A percentile compares a stretch with the other conserved stretches of the same genome.
phyloP scores from a whole-genome alignment of 2,113 vertebrate species.

The Coreoperca whiteheadi region DNA sequence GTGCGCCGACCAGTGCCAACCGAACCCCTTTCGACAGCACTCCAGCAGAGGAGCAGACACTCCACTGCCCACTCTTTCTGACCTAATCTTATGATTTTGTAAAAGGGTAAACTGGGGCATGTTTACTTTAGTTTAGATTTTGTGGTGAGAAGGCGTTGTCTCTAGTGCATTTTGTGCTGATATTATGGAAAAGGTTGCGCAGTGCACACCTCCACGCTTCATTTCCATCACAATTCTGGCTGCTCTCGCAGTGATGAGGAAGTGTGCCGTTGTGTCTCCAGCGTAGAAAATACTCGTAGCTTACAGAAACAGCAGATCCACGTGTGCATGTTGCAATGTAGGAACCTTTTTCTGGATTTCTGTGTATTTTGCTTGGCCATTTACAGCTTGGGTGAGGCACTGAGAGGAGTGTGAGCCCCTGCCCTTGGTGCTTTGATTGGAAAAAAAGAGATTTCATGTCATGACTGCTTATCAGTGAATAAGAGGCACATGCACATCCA shows the following conservation, averaged over 20 bases:
- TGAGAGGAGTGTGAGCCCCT: not conserved
- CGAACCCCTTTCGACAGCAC: conserved; percentile 31
- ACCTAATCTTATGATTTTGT: conserved; percentile 40
- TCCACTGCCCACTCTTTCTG: conserved; percentile 38
- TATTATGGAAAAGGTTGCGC: conserved; percentile 59
- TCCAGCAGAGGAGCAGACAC: conserved; percentile 32
- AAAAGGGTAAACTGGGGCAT: conserved; percentile 25
- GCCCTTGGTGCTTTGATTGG: not conserved
- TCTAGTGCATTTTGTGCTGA: conserved; percentile 71
- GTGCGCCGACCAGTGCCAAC: conserved; percentile 25
- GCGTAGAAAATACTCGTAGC: conserved; percentile 33
- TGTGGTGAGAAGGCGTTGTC: conserved; percentile 56
- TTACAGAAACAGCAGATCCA: conserved; percentile 4
- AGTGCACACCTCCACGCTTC: conserved; percentile 38
- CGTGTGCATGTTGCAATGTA: not conserved
- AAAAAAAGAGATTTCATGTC: not conserved
- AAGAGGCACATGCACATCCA: not conserved
- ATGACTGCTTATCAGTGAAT: not conserved
- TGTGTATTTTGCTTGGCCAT: not conserved
- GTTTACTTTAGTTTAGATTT: conserved; percentile 29
- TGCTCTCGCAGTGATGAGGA: conserved; percentile 39
- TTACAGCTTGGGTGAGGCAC: not conserved
- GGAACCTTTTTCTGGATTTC: not conserved
- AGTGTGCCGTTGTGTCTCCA: conserved; percentile 32
- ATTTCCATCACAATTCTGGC: conserved; percentile 60